phyloP scores from a whole-genome alignment of 1,140 invertebrate genomes.

The Kradibia gibbosae region DNA sequence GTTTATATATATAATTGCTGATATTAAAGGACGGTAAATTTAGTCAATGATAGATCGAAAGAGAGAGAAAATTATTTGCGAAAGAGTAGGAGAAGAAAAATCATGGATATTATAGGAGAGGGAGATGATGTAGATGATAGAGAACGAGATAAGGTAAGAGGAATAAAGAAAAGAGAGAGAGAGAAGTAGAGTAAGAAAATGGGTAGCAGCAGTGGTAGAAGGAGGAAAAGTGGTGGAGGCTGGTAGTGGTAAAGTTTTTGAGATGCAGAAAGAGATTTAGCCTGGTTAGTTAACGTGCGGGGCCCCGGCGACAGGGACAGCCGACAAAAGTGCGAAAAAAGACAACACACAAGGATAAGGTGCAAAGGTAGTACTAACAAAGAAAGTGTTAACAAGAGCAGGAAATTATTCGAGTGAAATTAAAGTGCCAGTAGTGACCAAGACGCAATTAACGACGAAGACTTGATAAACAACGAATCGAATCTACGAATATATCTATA shows the following conservation, averaged over 20 bases:
- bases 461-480: conserved; percentile 37
- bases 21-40: conserved; percentile 45
- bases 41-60: conserved; percentile 48
- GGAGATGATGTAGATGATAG: conserved; percentile 38
- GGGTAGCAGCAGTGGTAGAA: neutral
- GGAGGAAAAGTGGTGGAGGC: conserved; percentile 45
- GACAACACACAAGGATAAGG: conserved; percentile 9
- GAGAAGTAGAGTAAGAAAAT: conserved; percentile 39
- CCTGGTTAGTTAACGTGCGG: conserved; percentile 73
- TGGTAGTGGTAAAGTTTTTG: conserved; percentile 60
- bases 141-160: conserved; percentile 50
- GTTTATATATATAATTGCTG: neutral
- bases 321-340: conserved; percentile 43
- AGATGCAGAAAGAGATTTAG: conserved; percentile 64
- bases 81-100: conserved; percentile 46
- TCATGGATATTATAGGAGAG: conserved; percentile 49
- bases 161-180: conserved; percentile 49
- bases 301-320: conserved; percentile 71
- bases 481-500: conserved; percentile 28
- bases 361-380: conserved; percentile 38
- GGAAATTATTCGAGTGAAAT: conserved; percentile 49
- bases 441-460: conserved; percentile 55
- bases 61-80: conserved; percentile 46
- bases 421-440: conserved; percentile 48
- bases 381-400: conserved; percentile 46